Percentiles rank a stretch among this genome's conserved stretches.
phyloP scores from a whole-genome alignment of 2,888 invertebrate genomes.

The Tetragnatha montana region DNA sequence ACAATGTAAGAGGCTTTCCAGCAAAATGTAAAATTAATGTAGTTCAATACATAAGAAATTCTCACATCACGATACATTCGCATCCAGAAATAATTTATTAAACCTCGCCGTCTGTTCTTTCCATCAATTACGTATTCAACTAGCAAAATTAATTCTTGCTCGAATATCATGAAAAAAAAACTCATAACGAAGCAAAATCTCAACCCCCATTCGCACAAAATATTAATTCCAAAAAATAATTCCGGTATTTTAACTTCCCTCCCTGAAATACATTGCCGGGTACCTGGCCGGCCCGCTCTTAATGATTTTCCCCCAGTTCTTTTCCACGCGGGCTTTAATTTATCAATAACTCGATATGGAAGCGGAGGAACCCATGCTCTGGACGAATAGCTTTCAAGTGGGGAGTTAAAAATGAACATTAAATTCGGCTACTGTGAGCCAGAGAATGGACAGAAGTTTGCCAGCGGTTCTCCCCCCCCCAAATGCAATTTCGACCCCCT shows the following conservation, averaged over 20 bases:
- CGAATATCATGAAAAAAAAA: conserved; percentile 20
- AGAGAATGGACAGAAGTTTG: background rate
- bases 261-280: conserved; percentile 39
- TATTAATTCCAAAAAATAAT: conserved; percentile 65
- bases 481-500: conserved; percentile 45
- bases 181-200: conserved; percentile 18
- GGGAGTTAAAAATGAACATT: conserved; percentile 28
- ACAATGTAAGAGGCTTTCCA: too few relatives aligned
- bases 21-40: too few relatives aligned
- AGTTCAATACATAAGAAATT: conserved; percentile 1
- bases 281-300: conserved; percentile 17
- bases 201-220: conserved; percentile 34
- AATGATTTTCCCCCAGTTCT: conserved; percentile 43
- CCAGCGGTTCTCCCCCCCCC: conserved; percentile 48
- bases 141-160: conserved; percentile 38
- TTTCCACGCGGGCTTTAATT: conserved; percentile 23
- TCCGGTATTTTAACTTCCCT: conserved; percentile 52
- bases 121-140: conserved; percentile 32
- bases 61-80: conserved; percentile 40
- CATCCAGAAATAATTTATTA: conserved; percentile 5
- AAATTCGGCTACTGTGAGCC: conserved; percentile 4
- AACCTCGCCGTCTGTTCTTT: conserved; percentile 53
- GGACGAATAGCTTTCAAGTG: conserved; percentile 44
- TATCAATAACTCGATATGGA: conserved; percentile 65
- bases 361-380: conserved; percentile 26